Evolutionary conservation across 2,888 invertebrate genomes (phyloP).

Genomic region (Plebejus melissa): DNA sequence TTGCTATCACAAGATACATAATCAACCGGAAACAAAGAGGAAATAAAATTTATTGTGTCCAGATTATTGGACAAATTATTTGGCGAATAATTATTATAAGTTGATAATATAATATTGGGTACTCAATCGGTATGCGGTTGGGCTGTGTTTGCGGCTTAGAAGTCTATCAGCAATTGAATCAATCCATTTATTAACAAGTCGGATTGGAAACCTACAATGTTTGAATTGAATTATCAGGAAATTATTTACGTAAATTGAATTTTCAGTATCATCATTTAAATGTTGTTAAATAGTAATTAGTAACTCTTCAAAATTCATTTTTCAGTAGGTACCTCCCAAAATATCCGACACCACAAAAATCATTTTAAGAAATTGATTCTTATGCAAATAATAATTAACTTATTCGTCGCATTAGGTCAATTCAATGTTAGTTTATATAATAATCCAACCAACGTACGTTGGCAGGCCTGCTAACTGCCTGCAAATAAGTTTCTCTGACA

Average conservation of each 20-base stretch:
- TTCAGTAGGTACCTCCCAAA: too few species aligned
- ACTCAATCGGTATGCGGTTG: slow-evolving; percentile 15
- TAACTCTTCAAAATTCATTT: too few species aligned
- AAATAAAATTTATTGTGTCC: too few species aligned
- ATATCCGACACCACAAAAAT: too few species aligned
- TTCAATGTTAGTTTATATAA: too few species aligned
- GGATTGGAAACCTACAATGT: slow-evolving; percentile 16
- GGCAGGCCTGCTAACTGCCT: too few species aligned
- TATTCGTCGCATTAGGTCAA: too few species aligned
- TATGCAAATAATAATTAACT: too few species aligned
- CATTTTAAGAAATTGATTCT: too few species aligned
- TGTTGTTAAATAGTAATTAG: neutral
- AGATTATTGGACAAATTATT: neutral
- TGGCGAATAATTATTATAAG: neutral
- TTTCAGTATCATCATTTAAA: neutral
- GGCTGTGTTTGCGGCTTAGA: slow-evolving; percentile 13
- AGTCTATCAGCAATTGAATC: slow-evolving; percentile 8
- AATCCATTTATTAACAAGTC: slow-evolving; percentile 16
- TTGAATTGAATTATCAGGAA: neutral
- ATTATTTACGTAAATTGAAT: slow-evolving; percentile 11
- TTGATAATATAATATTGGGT: neutral
- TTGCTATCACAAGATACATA: neutral
- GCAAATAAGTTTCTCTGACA: too few species aligned
- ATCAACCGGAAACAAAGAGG: too few species aligned
- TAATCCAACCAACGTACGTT: too few species aligned